These are phyloP conservation scores for Sternotherus odoratus DNA, from an alignment of 2,797 vertebrate species.

Conservation along the genomic window DNA sequence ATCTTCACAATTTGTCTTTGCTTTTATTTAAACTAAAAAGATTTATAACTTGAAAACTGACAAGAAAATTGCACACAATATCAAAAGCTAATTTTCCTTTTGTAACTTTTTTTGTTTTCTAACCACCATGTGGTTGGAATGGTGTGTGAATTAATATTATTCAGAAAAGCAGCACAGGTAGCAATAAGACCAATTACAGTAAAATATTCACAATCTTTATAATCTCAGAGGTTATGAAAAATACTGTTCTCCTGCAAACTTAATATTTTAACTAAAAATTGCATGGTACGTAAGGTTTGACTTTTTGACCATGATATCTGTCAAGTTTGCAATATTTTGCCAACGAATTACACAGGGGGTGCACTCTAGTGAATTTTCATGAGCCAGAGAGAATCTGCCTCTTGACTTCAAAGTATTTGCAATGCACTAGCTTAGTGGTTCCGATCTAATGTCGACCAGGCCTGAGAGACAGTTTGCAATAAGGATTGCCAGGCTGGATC, in stretches of 20 bases:
- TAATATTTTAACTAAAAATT: neutral
- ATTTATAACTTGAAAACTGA: conserved; percentile 8
- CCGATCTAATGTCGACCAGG: no score
- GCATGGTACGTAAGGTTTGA: neutral
- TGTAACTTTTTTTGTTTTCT: conserved; percentile 30
- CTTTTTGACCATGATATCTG: neutral
- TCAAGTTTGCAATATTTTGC: conserved; percentile 2
- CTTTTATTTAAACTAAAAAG: neutral
- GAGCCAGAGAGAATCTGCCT: conserved; percentile 1
- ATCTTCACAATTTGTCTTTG: neutral
- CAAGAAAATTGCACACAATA: neutral
- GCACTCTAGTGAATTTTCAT: neutral
- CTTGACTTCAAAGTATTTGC: neutral
- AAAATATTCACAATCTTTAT: conserved; percentile 27
- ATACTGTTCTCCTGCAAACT: conserved; percentile 25
- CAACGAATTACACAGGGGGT: neutral
- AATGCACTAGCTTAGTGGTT: rapidly evolving
- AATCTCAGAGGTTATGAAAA: conserved; percentile 10
- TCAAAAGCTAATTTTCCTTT: neutral
- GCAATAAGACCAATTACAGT: conserved; percentile 25
- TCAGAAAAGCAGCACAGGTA: conserved; percentile 46
- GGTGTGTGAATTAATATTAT: conserved; percentile 47
- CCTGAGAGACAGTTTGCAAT: no score
- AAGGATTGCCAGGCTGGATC: no score
- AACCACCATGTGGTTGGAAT: conserved; percentile 14